Evolutionary conservation across 2,113 vertebrate species (phyloP).

Genomic region (Albula glossodonta): DNA sequence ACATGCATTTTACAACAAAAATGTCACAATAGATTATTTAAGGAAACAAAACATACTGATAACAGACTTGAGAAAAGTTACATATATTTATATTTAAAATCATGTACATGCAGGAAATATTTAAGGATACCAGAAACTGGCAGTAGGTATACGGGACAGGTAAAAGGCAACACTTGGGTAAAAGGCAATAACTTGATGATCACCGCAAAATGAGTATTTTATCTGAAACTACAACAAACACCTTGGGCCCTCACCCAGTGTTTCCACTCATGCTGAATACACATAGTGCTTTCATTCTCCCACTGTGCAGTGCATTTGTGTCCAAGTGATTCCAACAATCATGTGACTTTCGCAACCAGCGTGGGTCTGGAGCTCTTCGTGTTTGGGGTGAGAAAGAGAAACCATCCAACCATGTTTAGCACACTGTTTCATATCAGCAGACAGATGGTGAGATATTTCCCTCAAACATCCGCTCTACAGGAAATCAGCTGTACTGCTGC

Average conservation of each 20-base stretch:
- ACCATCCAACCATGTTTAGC: constrained; percentile 5
- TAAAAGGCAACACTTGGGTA: too few species aligned
- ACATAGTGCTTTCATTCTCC: not conserved
- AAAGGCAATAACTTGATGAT: too few species aligned
- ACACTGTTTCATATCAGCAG: constrained; percentile 52
- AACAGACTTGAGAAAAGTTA: too few species aligned
- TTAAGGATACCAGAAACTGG: too few species aligned
- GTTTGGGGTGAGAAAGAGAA: not conserved
- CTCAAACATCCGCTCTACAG: constrained; percentile 29
- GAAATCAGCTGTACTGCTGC: constrained; percentile 44
- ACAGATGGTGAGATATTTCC: constrained; percentile 48
- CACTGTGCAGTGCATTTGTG: not conserved
- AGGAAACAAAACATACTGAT: too few species aligned
- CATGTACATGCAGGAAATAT: too few species aligned
- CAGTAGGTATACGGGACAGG: too few species aligned
- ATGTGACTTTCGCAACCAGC: not conserved
- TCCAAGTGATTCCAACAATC: not conserved
- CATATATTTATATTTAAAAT: too few species aligned
- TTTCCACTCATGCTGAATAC: not conserved
- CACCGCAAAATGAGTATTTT: not conserved
- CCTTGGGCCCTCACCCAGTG: not conserved
- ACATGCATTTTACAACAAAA: too few species aligned
- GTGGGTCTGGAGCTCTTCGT: not conserved
- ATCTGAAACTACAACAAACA: not conserved
- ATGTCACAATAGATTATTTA: too few species aligned